Evolutionary conservation across 2,888 invertebrate genomes (phyloP), one percentile per base, ranked within the genome.

Genomic region (Dusona sp.): DNA sequence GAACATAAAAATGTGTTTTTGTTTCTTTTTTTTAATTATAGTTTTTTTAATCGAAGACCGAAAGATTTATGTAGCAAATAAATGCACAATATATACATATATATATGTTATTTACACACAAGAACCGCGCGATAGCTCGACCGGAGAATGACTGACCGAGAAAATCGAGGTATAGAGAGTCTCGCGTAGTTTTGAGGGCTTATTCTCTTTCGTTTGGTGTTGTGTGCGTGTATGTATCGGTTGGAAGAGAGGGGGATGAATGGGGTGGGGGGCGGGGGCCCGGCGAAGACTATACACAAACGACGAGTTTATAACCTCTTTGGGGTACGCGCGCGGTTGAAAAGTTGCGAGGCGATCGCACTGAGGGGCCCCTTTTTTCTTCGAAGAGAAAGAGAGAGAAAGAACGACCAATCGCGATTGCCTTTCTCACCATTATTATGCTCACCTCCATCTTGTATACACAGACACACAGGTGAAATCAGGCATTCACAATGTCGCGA

Each of bases 101-200:
- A 22, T 42, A 42, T 42, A 38, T 45, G 33, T 64, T 57, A 72
- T 61, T 51, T 36, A 65, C 51, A 38, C 64, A 70, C 61, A 72
- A 75, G 65, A 80, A 77, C 80, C 84, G 77, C 84, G 70, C 84
- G 80, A 80, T 51, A 65, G 77, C 75, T 25, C 84, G 84, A 77
- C 77, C 84, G 80, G 84, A 84, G 84, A 73, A 84, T 77, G 84
- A 84, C 84, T 84, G 84, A 84, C 84, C 84, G 80, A 84, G 84
- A 84, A 84, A 84, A 72, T 70, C 80, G 74, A 54, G 65, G 75
- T 78, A 33, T 68, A 42, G 22, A 64, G 79, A 61, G 79, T 68
- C 68, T 29, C 45, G 78, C 74, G 51, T 29, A 48, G 77, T 48
- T 65, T 72, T 67, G 79, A 75, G 81, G 68, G 79, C 74, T 84